Base-by-base conservation (phyloP, 2,888 invertebrate genomes). In the Ochropleura plecta region DNA sequence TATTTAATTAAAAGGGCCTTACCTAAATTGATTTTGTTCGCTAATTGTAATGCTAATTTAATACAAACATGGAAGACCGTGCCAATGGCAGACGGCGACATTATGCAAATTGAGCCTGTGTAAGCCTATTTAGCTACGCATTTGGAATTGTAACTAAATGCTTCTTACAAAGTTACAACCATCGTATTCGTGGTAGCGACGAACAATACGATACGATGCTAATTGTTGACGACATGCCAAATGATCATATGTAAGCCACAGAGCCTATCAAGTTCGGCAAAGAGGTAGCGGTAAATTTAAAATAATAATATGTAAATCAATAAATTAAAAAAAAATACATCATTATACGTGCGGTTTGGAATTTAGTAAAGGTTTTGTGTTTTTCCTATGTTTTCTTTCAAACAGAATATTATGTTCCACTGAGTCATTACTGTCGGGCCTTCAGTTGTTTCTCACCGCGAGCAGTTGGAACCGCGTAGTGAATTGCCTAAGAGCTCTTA, bases 31-130 rank as follows among this genome's bases (percentile, higher is more conserved):
- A 60, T 73, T 70, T 70, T 64, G 53, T 64, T 77, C 49, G 55
- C 55, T 78, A 68, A 83, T 83, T 83, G 73, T 18, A 70, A 75
- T 83, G 84, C 70, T 66, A 83, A 78, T 75, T 69, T 60, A 71
- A 75, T 65, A 63, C 59, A 68, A 81, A 81, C 68, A 65, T 67
- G 49, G 65, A 57, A 49, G 66, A 62, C 48, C 42, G 51, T 70
- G 70, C 64, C 69, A 73, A 70, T 76, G 49, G 76, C 60, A 62
- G 63, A 63, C 74, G 59, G 74, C 65, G 42, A 70, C 73, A 80
- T 80, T 80, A 80, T 80, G 76, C 64, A 60, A 74, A 82, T 80
- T 49, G 78, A 51, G n/a, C 30, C 5, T 10, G 49, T 69, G 59
- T 20, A 62, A 51, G 59, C 48, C 44, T 76, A 83, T 72, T 69